Evolutionary conservation across 2,113 vertebrate species (phyloP).

Genomic region (Scatophagus argus): DNA sequence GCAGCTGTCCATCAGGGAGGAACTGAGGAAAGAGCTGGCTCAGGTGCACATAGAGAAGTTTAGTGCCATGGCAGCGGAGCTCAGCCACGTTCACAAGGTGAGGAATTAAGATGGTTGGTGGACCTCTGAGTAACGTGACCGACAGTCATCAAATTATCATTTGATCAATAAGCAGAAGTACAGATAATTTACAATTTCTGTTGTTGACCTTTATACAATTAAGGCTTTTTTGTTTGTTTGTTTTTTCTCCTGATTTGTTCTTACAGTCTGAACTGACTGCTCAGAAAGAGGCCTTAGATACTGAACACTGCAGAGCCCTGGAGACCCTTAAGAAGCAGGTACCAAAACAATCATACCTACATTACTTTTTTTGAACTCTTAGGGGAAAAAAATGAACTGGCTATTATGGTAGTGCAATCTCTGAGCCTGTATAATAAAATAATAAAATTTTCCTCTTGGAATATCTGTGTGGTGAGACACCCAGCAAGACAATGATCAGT

Average conservation of each 20-base stretch:
- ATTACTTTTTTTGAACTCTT: neutral
- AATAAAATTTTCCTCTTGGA: too few relatives aligned
- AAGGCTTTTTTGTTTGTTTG: too few relatives aligned
- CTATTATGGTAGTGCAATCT: too few relatives aligned
- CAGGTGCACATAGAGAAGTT: constrained; percentile 84
- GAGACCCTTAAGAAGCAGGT: constrained; percentile 82
- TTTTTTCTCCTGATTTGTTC: constrained; percentile 3
- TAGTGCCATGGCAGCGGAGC: constrained; percentile 83
- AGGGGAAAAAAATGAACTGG: too few relatives aligned
- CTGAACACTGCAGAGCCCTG: constrained; percentile 80
- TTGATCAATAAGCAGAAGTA: neutral
- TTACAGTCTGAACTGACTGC: constrained; percentile 76
- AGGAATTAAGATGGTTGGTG: neutral
- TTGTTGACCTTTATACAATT: neutral
- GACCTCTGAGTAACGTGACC: neutral
- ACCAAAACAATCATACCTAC: neutral
- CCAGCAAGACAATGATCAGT: too few relatives aligned
- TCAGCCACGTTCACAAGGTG: constrained; percentile 87
- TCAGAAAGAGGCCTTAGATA: constrained; percentile 82
- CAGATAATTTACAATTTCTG: neutral
- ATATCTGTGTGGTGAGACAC: too few relatives aligned
- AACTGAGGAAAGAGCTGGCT: constrained; percentile 80
- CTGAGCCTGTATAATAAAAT: too few relatives aligned
- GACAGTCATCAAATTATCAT: neutral
- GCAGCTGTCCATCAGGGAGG: constrained; percentile 77